phyloP scores from a whole-genome alignment of 2,797 vertebrate species.

The Poecilia wingei region DNA sequence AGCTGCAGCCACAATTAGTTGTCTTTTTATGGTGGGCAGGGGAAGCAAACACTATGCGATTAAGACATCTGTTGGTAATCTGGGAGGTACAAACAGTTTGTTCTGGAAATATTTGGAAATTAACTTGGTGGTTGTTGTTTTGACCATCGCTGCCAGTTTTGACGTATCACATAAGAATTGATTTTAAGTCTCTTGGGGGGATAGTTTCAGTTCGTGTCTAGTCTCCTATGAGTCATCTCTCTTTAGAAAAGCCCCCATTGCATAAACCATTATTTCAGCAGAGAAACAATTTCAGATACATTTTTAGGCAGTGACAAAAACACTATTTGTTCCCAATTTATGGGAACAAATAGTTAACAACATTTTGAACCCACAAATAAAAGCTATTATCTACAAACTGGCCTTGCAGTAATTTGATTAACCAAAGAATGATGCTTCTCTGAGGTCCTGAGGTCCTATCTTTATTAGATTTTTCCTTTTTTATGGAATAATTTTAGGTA shows the following conservation, averaged over 20 bases:
- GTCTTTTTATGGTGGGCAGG: constrained; percentile 22
- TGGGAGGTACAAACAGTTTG: constrained; percentile 14
- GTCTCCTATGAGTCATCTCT: neutral
- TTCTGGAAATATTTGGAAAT: constrained; percentile 1
- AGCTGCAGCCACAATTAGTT: constrained; percentile 21
- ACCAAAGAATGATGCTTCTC: neutral
- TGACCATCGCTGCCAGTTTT: neutral
- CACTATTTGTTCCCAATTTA: neutral
- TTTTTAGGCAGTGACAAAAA: neutral
- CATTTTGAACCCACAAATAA: neutral
- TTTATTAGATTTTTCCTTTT: neutral
- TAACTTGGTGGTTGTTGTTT: neutral
- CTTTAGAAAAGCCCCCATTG: neutral
- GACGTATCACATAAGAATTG: neutral
- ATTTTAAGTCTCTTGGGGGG: neutral
- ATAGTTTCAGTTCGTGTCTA: neutral
- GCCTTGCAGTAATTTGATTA: neutral
- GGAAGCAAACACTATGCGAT: constrained; percentile 52
- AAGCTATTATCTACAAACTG: neutral
- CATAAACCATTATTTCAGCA: neutral
- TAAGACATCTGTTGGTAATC: constrained; percentile 69
- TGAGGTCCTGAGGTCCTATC: neutral
- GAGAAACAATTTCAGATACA: neutral
- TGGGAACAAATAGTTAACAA: neutral
- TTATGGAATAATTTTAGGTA: neutral